phyloP scores from a whole-genome alignment of 2,797 vertebrate genomes.

The Hirundo rustica region DNA sequence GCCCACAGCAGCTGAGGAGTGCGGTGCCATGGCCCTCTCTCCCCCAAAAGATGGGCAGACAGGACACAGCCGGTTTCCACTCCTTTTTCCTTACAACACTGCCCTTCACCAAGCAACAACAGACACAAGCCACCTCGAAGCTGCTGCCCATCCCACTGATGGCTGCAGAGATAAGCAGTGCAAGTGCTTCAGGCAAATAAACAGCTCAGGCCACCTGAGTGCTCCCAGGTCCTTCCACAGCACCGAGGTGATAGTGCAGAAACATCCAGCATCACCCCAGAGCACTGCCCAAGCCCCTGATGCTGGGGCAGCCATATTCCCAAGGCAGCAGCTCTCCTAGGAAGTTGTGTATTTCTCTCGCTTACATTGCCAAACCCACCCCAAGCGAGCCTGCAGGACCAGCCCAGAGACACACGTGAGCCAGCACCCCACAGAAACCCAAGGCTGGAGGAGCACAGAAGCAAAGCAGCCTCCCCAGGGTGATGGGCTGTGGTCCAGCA shows the following conservation, averaged over 20 bases:
- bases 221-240: background rate
- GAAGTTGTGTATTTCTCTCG: background rate
- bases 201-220: background rate
- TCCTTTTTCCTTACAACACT: background rate
- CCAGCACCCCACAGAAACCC: background rate
- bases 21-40: accelerated
- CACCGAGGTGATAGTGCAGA: accelerated
- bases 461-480: background rate
- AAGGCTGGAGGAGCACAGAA: background rate
- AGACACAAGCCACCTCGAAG: background rate
- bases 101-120: background rate
- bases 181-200: background rate
- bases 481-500: background rate
- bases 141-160: background rate
- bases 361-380: background rate
- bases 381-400: accelerated
- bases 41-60: background rate
- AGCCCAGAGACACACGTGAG: background rate
- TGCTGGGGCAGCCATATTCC: too few species aligned
- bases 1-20: background rate
- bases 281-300: background rate
- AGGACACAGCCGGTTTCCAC: background rate
- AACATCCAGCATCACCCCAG: background rate
- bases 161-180: background rate
- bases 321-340: background rate